Evolutionary conservation across 2,113 vertebrate genomes (phyloP), one percentile per base, ranked within the genome.

Genomic region (Chunga burmeisteri): DNA sequence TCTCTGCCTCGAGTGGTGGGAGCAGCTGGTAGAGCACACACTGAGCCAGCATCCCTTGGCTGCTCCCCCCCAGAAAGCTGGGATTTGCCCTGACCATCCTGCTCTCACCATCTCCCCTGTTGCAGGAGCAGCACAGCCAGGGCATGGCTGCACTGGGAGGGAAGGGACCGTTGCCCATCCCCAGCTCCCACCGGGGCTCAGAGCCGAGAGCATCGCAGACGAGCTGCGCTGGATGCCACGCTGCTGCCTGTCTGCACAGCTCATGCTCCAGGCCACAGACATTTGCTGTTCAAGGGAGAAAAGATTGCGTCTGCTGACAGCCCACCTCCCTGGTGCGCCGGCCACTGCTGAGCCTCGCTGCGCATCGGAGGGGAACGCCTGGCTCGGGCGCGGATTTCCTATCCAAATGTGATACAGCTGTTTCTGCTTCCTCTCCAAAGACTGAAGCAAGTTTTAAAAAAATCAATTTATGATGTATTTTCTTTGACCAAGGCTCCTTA

Each of bases 381-480:
- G 73, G 77, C 84, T 72, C 0, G 2, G 65, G 52, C 0, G 1
- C 2, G 4, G 29, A 42, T 90, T 91, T 88, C 87, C 92, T 56
- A 82, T 46, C 93, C 92, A 79, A 93, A 94, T 82, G 85, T 3
- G 6, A 81, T 85, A 81, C 95, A 97, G 94, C 94, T 95, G 93
- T 79, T 94, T 44, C 81, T 85, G 62, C 44, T 96, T 96, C 90
- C 96, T 82, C 92, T 82, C 93, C 53, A 32, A 72, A 95, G 72
- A 71, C 65, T 5, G 5, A 44, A 89, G 16, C 1, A 2, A 94
- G 30, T 46, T 72, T 81, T 27, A 1, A 50, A 83, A 65, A 65
- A 78, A 61, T 73, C 56, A 40, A n/a, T 82, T 81, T 72, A 56
- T 81, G 40, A 3, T 73, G 25, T 90, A n/a, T 93, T 96, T 93